Evolutionary conservation across 2,113 vertebrate species (phyloP), one percentile per base, ranked within the genome.

Genomic region (Misgurnus anguillicaudatus): DNA sequence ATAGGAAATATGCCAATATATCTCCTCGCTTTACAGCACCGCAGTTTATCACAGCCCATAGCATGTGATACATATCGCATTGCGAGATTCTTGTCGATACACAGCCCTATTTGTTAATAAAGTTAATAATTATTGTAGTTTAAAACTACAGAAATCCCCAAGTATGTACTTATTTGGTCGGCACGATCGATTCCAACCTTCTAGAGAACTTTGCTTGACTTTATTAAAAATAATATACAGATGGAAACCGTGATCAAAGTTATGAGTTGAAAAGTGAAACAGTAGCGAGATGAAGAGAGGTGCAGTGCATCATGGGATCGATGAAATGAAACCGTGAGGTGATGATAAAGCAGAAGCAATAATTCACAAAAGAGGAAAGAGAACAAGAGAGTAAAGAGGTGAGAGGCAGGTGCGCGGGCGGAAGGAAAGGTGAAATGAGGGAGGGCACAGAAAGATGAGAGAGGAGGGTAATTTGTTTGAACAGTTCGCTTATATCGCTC

Each of bases 401-500:
- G 68, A 71, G 82, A 76, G 64, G 74, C 61, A 70, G 48, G 19
- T 79, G 45, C 24, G 69, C 5, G 31, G 67, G 72, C 55, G 64
- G 78, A 69, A 72, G 69, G 67, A 76, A 70, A 77, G 73, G 66
- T 66, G 68, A 66, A 72, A 61, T 19, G 24, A 67, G 47, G 17
- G 71, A 72, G 47, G 24, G 7, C 16, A 67, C 57, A n/a, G 17
- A 68, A 61, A 38, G 62, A 82, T 69, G 74, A 80, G 51, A 70
- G 51, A 39, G 64, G 71, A 58, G 51, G 71, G 73, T 77, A 36
- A 61, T 86, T 82, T 82, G 81, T 87, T 84, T 79, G 82, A 84
- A 78, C 82, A 82, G 84, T 75, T 83, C 76, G 76, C 82, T 83
- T 78, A 85, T 63, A 21, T 61, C 72, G 21, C 24, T 24, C 58